phyloP scores from a whole-genome alignment of 2,113 vertebrate species.

The Ascaphus truei region DNA sequence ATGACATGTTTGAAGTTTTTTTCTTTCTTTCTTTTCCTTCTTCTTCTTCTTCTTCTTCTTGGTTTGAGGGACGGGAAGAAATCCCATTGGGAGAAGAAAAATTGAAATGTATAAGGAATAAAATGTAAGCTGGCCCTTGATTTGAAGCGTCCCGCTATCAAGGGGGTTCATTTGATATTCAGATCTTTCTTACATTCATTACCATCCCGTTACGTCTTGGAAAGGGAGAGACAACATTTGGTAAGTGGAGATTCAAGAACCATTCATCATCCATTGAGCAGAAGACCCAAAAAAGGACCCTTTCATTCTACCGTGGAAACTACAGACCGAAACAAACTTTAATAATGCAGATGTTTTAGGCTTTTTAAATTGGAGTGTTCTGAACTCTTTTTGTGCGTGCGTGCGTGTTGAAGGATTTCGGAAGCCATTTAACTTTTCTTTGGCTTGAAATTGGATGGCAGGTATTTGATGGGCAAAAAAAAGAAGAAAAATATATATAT shows the following conservation, averaged over 20 bases:
- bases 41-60: not conserved
- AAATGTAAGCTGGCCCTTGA: not conserved
- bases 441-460: constrained; percentile 6
- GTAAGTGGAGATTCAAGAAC: not conserved
- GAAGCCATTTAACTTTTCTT: not conserved
- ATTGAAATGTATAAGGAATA: constrained; percentile 8
- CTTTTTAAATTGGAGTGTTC: not conserved
- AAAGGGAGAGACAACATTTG: not conserved
- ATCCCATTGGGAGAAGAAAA: constrained; percentile 4
- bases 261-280: constrained; percentile 14
- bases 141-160: not conserved
- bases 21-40: not conserved
- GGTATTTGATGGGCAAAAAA: not conserved
- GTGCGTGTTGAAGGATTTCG: not conserved
- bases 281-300: not conserved
- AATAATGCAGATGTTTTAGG: not conserved
- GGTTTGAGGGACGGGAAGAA: not conserved
- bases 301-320: not conserved
- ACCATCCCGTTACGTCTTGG: not conserved
- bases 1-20: not conserved
- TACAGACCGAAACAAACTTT: constrained; percentile 10
- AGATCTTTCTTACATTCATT: not conserved
- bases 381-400: not conserved
- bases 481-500: too few species aligned
- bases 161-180: not conserved